Evolutionary conservation across 2,888 invertebrate genomes (phyloP).

Genomic region (Criorhina ranunculi): DNA sequence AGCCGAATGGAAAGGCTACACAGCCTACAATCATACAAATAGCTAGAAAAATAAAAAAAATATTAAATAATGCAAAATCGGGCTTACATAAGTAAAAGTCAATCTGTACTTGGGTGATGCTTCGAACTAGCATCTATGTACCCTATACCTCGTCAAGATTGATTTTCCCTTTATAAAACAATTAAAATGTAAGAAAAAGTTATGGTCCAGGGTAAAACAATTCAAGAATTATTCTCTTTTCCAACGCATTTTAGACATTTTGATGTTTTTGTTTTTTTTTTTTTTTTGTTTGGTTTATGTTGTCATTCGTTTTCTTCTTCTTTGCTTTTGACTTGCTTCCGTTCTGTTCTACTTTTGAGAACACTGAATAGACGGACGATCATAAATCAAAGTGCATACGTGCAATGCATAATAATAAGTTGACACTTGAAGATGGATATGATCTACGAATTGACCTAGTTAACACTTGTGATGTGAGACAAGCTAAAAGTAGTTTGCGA

Average conservation of each 20-base stretch:
- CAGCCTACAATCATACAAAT: constrained; percentile 94
- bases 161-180: too few species aligned
- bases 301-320: too few species aligned
- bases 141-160: too few species aligned
- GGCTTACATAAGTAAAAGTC: too few species aligned
- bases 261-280: not conserved
- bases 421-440: not conserved
- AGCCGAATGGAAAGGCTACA: constrained; percentile 95
- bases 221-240: not conserved
- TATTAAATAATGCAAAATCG: not conserved
- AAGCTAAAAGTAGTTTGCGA: not conserved
- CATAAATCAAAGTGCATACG: not conserved
- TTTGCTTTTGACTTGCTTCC: too few species aligned
- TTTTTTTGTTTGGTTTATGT: not conserved
- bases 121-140: too few species aligned
- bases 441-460: not conserved
- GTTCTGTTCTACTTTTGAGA: not conserved
- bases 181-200: too few species aligned
- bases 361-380: not conserved
- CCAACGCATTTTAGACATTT: not conserved
- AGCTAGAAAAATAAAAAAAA: constrained; percentile 87
- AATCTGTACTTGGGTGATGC: too few species aligned
- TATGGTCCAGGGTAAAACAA: too few species aligned
- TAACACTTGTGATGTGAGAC: too few species aligned
- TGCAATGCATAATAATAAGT: not conserved